phyloP scores from a whole-genome alignment of 2,113 vertebrate genomes.

The Cryptotis parvus region DNA sequence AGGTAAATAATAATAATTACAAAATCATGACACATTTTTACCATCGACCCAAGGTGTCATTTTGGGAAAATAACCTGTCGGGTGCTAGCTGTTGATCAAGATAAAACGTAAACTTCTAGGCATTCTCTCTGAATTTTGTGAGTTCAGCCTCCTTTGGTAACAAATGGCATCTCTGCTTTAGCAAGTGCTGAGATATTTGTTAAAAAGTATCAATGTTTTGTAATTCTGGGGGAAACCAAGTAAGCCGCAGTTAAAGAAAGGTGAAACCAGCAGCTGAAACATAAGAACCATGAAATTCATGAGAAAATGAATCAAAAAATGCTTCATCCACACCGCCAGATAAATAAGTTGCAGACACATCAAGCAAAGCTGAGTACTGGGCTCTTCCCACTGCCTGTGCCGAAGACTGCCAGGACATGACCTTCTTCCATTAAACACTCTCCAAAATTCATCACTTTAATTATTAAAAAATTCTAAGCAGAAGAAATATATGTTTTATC shows the following conservation, averaged over 20 bases:
- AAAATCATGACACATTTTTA: slow-evolving; percentile 15
- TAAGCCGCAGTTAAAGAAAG: slow-evolving; percentile 4
- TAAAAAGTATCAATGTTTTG: slow-evolving; percentile 29
- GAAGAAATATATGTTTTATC: not conserved
- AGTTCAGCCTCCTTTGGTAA: slow-evolving; percentile 5
- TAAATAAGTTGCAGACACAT: not conserved
- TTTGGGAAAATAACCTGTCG: not conserved
- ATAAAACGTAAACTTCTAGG: not conserved
- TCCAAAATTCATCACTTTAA: not conserved
- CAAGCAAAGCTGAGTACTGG: not conserved
- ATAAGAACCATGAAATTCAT: too few species aligned
- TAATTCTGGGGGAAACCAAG: slow-evolving; percentile 47
- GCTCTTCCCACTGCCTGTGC: not conserved
- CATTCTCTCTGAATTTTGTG: not conserved
- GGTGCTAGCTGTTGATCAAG: not conserved
- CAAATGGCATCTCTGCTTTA: not conserved
- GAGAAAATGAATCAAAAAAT: not conserved
- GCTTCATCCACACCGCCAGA: not conserved
- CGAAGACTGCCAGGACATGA: not conserved
- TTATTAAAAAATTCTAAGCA: not conserved
- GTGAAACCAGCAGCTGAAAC: not conserved
- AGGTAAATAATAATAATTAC: slow-evolving; percentile 32
- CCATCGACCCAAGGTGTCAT: not conserved
- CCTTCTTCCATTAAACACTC: not conserved
- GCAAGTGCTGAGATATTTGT: slow-evolving; percentile 17